These are phyloP conservation scores for Choloepus hoffmanni DNA, from an alignment of 2,113 vertebrate species.

Conservation along the genomic window DNA sequence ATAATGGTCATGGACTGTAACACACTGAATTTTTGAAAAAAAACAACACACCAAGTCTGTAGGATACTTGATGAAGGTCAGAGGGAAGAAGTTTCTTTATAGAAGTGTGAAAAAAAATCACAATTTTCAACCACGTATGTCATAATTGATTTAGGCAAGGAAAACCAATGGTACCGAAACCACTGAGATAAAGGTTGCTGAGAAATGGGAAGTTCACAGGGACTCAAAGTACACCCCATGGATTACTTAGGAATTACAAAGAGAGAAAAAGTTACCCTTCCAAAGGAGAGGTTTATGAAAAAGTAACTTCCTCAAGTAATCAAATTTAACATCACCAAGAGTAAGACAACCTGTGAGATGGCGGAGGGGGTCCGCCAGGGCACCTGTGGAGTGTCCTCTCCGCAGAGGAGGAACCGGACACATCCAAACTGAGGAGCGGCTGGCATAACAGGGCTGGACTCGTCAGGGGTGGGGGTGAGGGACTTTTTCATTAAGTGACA, in stretches of 20 bases:
- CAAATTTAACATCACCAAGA: accelerated
- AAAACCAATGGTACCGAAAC: not conserved
- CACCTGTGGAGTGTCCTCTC: no score
- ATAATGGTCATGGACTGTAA: not conserved
- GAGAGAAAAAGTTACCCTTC: no score
- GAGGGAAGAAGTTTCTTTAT: not conserved
- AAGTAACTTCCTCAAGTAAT: not conserved
- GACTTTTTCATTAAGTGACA: not conserved
- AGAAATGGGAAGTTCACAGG: not conserved
- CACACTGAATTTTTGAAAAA: not conserved
- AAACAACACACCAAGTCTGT: not conserved
- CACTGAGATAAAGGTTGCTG: not conserved
- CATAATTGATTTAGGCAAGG: not conserved
- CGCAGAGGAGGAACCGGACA: not conserved
- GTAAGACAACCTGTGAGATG: not conserved
- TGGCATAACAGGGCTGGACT: not conserved
- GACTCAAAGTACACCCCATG: not conserved
- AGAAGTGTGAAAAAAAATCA: not conserved
- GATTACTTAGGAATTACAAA: not conserved
- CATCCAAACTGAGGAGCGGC: not conserved
- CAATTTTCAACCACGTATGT: not conserved
- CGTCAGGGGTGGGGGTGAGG: not conserved
- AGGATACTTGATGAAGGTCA: not conserved
- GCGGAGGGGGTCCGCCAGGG: not conserved
- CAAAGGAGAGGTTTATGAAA: not conserved